phyloP scores from a whole-genome alignment of 2,113 vertebrate genomes.

The Dicrurus megarhynchus region DNA sequence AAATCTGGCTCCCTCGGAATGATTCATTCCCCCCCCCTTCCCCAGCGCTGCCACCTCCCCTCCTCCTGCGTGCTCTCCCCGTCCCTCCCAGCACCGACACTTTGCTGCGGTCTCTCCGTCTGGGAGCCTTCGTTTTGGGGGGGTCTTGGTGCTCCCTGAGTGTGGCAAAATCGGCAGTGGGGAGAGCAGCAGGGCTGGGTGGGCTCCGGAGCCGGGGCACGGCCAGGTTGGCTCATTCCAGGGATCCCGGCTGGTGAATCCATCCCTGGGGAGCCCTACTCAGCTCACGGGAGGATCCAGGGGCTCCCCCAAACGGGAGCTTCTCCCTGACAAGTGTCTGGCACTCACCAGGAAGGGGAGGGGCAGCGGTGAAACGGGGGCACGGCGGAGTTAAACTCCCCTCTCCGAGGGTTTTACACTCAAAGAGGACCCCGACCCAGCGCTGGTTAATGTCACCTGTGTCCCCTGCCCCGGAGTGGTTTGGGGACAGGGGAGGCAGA shows the following conservation, averaged over 20 bases:
- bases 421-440: background rate
- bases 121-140: background rate
- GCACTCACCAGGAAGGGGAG: background rate
- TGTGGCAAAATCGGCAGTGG: accelerated
- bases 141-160: background rate
- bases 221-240: background rate
- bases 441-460: background rate
- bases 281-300: background rate
- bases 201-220: background rate
- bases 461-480: background rate
- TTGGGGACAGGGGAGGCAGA: background rate
- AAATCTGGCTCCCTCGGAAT: conserved; percentile 7
- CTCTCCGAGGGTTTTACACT: accelerated
- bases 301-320: accelerated
- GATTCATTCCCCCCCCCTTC: background rate
- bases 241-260: background rate
- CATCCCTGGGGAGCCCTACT: background rate
- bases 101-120: background rate
- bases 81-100: background rate
- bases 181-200: background rate
- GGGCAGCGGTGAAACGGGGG: background rate
- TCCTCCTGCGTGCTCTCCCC: background rate
- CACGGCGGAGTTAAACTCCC: accelerated
- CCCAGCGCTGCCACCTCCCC: background rate
- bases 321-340: background rate